These are phyloP conservation scores for Mormyrops boulengeri DNA, from an alignment of 2,797 vertebrate species.

Conservation along the genomic window DNA sequence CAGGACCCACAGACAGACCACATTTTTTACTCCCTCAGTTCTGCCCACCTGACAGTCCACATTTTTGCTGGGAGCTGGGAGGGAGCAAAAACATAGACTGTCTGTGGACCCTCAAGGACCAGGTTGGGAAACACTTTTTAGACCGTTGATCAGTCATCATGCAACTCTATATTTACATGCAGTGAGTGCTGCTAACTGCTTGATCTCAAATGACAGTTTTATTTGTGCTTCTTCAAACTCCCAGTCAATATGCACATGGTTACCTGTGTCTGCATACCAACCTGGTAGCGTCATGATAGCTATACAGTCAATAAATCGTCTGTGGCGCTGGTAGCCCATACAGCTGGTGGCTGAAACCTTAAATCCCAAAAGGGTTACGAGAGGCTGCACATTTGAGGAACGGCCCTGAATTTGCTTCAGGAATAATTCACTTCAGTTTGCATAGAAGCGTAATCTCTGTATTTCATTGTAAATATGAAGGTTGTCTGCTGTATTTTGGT, in stretches of 20 bases:
- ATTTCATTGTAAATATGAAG: background rate
- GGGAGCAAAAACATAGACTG: background rate
- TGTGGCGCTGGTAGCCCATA: background rate
- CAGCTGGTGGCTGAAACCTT: background rate
- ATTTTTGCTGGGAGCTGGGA: background rate
- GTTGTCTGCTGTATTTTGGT: background rate
- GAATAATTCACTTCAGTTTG: background rate
- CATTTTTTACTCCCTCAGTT: background rate
- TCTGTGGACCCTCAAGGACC: background rate
- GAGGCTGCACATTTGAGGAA: background rate
- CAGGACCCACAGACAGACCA: background rate
- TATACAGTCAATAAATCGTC: background rate
- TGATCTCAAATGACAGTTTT: background rate
- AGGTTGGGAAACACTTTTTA: background rate
- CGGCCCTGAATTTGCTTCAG: background rate
- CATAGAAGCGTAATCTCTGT: background rate
- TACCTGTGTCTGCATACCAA: background rate
- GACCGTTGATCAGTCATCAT: background rate
- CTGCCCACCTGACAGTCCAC: background rate
- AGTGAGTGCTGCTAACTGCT: background rate
- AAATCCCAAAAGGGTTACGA: background rate
- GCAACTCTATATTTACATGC: background rate
- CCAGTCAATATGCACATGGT: background rate
- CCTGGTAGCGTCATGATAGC: background rate
- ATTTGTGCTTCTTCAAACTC: background rate